phyloP scores from a whole-genome alignment of 2,797 vertebrate species.

The Lagodon rhomboides region DNA sequence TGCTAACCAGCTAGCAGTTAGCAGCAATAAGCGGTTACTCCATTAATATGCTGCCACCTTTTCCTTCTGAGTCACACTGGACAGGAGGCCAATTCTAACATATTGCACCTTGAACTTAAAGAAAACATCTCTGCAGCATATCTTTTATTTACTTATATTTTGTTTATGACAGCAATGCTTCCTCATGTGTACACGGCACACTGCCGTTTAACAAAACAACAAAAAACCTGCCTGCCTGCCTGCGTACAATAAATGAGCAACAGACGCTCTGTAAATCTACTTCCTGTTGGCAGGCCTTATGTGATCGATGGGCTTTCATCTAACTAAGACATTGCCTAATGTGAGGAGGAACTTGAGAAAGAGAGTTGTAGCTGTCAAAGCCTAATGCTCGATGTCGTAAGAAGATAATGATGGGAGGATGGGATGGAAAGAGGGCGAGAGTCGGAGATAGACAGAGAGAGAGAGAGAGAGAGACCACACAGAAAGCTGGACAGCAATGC shows the following conservation, averaged over 20 bases:
- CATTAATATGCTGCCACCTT: too few relatives aligned
- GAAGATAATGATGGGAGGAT: constrained; percentile 50
- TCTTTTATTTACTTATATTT: constrained; percentile 8
- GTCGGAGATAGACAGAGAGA: constrained; percentile 22
- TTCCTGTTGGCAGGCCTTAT: constrained; percentile 33
- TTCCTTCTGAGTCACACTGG: too few relatives aligned
- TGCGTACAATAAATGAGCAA: not conserved
- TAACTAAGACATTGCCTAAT: constrained; percentile 21
- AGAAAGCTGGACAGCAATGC: constrained; percentile 47
- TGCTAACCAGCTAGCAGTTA: too few relatives aligned
- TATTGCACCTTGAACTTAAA: too few relatives aligned
- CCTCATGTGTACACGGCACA: not conserved
- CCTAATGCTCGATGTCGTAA: constrained; percentile 43
- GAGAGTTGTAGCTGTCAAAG: constrained; percentile 49
- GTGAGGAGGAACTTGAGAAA: constrained; percentile 45
- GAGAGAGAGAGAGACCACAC: constrained; percentile 48
- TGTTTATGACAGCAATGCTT: constrained; percentile 20
- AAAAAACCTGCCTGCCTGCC: not conserved
- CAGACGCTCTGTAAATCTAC: constrained; percentile 36
- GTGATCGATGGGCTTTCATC: constrained; percentile 41
- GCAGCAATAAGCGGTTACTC: too few relatives aligned
- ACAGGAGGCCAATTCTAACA: too few relatives aligned
- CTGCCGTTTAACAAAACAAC: constrained; percentile 23
- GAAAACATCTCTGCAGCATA: not conserved
- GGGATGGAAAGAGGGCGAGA: constrained; percentile 34